phyloP scores from a whole-genome alignment of 2,797 vertebrate genomes.

The Phrynocephalus vlangalii region DNA sequence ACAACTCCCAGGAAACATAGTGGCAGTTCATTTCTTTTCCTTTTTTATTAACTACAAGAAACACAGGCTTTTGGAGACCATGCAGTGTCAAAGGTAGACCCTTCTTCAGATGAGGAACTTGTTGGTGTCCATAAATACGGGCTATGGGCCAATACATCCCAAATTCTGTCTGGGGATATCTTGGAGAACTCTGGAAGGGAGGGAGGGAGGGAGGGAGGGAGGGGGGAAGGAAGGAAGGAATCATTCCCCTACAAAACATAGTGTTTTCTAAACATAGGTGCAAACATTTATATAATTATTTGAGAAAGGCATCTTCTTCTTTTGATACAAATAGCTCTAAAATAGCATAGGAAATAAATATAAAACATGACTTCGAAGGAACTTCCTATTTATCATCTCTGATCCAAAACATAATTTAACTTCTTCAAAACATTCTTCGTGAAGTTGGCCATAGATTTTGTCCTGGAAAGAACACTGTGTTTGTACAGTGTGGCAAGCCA shows the following conservation, averaged over 20 bases:
- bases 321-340: neutral
- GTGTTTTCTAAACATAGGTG: neutral
- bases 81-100: too few relatives aligned
- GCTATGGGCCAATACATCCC: too few relatives aligned
- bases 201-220: neutral
- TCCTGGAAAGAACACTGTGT: neutral
- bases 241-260: too few relatives aligned
- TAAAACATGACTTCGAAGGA: neutral
- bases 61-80: too few relatives aligned
- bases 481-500: rapidly evolving
- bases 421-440: rapidly evolving
- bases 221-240: neutral
- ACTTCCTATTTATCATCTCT: neutral
- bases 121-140: too few relatives aligned
- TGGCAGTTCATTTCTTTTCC: too few relatives aligned
- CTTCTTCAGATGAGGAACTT: too few relatives aligned
- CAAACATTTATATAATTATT: neutral
- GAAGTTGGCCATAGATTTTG: conserved; percentile 19
- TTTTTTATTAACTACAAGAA: too few relatives aligned
- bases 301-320: neutral
- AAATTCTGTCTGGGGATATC: too few relatives aligned
- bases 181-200: too few relatives aligned
- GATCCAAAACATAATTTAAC: neutral
- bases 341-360: neutral
- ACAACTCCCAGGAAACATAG: too few relatives aligned